phyloP scores from a whole-genome alignment of 2,888 invertebrate genomes.

The Ecdyonurus torrentis region DNA sequence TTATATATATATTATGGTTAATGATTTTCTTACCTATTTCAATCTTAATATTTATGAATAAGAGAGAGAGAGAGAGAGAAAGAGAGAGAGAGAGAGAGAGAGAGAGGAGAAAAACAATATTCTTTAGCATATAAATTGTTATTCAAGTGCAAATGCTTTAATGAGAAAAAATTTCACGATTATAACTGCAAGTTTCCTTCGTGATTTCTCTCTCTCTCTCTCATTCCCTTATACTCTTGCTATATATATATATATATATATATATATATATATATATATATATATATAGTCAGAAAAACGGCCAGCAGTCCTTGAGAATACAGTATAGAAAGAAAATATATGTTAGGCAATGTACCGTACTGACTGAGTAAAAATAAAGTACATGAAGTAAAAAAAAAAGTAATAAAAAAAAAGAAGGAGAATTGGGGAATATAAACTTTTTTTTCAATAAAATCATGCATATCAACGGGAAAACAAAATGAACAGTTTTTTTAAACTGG shows the following conservation, averaged over 20 bases:
- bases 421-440: neutral
- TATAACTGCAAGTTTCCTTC: neutral
- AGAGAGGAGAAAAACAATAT: neutral
- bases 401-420: neutral
- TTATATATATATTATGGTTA: neutral
- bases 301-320: neutral
- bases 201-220: neutral
- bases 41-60: neutral
- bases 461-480: neutral
- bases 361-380: neutral
- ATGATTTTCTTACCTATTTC: neutral
- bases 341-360: neutral
- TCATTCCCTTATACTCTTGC: neutral
- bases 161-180: constrained; percentile 1
- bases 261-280: no score
- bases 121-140: neutral
- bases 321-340: no score
- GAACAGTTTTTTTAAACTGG: neutral
- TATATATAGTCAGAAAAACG: neutral
- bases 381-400: no score
- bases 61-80: constrained; percentile 3
- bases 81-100: neutral
- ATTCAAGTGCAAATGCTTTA: neutral
- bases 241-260: no score
- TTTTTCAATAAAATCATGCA: neutral